These are phyloP conservation scores for Rallus limicola DNA, from an alignment of 2,113 vertebrate species.

Conservation along the genomic window DNA sequence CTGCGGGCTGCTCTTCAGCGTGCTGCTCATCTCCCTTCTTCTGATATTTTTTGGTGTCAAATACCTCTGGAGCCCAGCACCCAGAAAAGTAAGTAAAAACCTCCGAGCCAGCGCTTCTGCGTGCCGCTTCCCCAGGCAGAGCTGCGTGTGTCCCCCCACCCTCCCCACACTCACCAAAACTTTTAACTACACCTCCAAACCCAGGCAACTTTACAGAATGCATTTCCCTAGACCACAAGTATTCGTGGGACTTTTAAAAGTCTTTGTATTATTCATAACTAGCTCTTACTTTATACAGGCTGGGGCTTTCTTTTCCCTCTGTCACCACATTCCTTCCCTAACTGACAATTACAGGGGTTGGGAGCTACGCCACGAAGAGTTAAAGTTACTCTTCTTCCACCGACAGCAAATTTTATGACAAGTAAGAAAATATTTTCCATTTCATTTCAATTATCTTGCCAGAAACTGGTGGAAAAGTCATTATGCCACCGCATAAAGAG, in stretches of 20 bases:
- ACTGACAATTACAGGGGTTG: constrained; percentile 39
- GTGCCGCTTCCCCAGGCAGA: neutral
- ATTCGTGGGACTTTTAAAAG: constrained; percentile 5
- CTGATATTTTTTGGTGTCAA: constrained; percentile 73
- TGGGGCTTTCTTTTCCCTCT: neutral
- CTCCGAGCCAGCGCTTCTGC: neutral
- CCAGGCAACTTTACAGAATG: neutral
- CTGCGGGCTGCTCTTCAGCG: constrained; percentile 68
- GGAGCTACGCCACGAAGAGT: constrained; percentile 54
- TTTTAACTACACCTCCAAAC: constrained; percentile 15
- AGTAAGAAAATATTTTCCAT: constrained; percentile 75
- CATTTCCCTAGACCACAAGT: constrained; percentile 14
- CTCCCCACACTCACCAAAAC: neutral
- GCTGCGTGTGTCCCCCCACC: neutral
- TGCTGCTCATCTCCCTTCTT: constrained; percentile 66
- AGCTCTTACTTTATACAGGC: constrained; percentile 11
- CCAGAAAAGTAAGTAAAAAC: constrained; percentile 78
- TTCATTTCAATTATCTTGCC: constrained; percentile 78
- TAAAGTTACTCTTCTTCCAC: constrained; percentile 58
- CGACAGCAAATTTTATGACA: constrained; percentile 67
- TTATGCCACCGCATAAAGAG: constrained; percentile 66
- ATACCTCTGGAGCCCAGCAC: constrained; percentile 71
- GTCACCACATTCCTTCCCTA: constrained; percentile 23
- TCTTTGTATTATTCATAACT: constrained; percentile 48
- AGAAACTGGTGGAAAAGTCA: constrained; percentile 75